These are phyloP conservation scores for Xanthia icteritia DNA, from an alignment of 2,888 invertebrate species.

Conservation along the genomic window DNA sequence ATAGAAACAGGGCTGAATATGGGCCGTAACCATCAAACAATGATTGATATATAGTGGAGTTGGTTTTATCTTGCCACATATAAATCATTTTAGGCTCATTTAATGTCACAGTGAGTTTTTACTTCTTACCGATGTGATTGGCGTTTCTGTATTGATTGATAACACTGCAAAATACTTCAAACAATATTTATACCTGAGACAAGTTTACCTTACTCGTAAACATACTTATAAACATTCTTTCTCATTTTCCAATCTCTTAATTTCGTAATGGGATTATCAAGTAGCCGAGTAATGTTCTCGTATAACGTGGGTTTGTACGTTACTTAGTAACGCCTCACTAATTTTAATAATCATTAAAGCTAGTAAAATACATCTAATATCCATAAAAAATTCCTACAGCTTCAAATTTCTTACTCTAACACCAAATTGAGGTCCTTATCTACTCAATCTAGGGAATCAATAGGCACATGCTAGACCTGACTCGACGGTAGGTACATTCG, in stretches of 20 bases:
- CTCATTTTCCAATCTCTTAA: conserved; percentile 9
- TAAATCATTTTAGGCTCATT: conserved; percentile 78
- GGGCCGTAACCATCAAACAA: conserved; percentile 55
- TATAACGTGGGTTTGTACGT: background rate
- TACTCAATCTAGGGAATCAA: background rate
- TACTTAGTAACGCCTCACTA: background rate
- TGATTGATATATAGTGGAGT: conserved; percentile 72
- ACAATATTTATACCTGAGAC: conserved; percentile 8
- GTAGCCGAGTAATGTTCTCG: background rate
- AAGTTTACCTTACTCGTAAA: conserved; percentile 4
- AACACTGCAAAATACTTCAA: conserved; percentile 54
- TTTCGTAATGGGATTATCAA: conserved; percentile 11
- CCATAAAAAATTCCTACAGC: background rate
- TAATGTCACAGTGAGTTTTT: conserved; percentile 70
- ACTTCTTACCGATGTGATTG: conserved; percentile 70
- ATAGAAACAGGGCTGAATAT: conserved; percentile 59
- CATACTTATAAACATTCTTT: conserved; percentile 12
- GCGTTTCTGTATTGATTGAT: conserved; percentile 73
- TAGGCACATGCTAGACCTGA: too few species aligned
- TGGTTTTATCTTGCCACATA: conserved; percentile 72
- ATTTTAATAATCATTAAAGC: background rate
- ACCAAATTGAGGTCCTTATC: background rate
- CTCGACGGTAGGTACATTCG: background rate
- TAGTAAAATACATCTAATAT: background rate
- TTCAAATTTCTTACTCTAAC: background rate